Evolutionary conservation across 2,113 vertebrate species (phyloP), one percentile per base, ranked within the genome.

Genomic region (Marmota flaviventris): DNA sequence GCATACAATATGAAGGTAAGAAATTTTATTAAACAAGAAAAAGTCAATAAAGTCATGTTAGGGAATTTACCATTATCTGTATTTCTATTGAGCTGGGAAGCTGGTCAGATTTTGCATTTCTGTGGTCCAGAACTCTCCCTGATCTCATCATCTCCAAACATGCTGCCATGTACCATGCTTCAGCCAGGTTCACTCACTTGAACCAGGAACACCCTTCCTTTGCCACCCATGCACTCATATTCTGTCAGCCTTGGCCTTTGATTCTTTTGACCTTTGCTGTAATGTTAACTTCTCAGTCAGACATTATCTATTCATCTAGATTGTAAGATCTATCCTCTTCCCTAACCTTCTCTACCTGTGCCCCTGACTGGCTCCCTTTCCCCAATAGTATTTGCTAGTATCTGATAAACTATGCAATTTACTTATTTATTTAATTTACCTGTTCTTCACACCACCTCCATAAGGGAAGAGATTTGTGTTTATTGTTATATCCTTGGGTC

Each of bases 271-370:
- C 42, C 84, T 88, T 96, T 83, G 37, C 39, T 82, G 24, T 79
- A 63, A 91, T 77, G n/a, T n/a, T 51, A 84, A 2, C 27, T 87
- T 78, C 58, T 51, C 45, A 63, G 4, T 53, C 32, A 87, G 34
- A 70, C 1, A 39, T 78, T 61, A 10, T 67, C 5, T 84, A 27
- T 65, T 94, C 32, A 51, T 5, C n/a, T 5, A 48, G 0, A 93
- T 85, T 85, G 9, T 89, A 82, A 93, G 65, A 82, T 61, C 29
- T 61, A 7, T 53, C 45, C 20, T 95, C 14, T 11, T 95, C 10
- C 51, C 61, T 82, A 63, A 53, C 1, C 25, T n/a, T 67, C 20
- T 81, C 22, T 75, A 42, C 5, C 4, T 29, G 39, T 27, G 39
- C 25, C 4, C 32, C 53, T 51, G n/a, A 34, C 4, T 4, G 24